Conservation (phyloP, 2,888 invertebrate genomes). For the Campaea margaritaria region DNA sequence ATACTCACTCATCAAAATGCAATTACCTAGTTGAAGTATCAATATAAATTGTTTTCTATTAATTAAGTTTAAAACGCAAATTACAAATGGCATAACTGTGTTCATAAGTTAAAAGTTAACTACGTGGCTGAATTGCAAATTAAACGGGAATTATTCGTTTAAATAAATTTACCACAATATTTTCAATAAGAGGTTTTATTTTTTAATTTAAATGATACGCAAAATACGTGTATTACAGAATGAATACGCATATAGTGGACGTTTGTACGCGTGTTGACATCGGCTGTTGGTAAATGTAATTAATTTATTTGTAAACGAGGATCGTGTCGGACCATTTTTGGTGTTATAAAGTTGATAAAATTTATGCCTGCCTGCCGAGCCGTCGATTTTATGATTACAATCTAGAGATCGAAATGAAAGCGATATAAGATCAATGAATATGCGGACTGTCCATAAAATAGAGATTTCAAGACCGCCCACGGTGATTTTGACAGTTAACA, state of each 20-base stretch:
- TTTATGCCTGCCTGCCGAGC: conserved; percentile 34
- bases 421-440: conserved; percentile 54
- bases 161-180: conserved; percentile 32
- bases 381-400: conserved; percentile 52
- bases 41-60: conserved; percentile 5
- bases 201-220: background rate
- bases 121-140: conserved; percentile 57
- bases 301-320: conserved; percentile 32
- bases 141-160: conserved; percentile 46
- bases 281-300: conserved; percentile 29
- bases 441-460: conserved; percentile 57
- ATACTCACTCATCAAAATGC: conserved; percentile 1
- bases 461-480: conserved; percentile 64
- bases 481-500: conserved; percentile 43
- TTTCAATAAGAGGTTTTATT: conserved; percentile 34
- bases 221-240: conserved; percentile 4
- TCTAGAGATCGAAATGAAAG: conserved; percentile 54
- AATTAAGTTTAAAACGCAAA: conserved; percentile 24
- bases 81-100: conserved; percentile 45
- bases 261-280: conserved; percentile 25
- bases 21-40: conserved; percentile 1
- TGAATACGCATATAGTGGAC: conserved; percentile 20
- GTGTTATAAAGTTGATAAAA: conserved; percentile 34
- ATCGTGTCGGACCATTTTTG: conserved; percentile 31
- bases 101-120: conserved; percentile 53